Conservation (phyloP, 1,140 invertebrate genomes). For the Sarcophaga peregrina region DNA sequence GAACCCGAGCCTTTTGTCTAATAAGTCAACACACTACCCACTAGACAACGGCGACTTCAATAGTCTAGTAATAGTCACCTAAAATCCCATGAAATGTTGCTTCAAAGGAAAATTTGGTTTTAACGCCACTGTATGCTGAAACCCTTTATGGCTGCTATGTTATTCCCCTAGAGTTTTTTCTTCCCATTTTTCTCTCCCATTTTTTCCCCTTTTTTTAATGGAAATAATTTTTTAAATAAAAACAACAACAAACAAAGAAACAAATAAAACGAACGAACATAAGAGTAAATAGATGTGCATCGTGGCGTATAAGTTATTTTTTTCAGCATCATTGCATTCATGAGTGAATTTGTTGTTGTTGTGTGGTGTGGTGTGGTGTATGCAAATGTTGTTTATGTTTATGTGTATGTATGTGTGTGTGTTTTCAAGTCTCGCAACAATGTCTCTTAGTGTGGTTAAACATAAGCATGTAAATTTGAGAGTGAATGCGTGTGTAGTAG, state of each 20-base stretch:
- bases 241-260: neutral
- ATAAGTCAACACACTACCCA: too few species aligned
- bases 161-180: neutral
- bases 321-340: conserved; percentile 11
- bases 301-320: conserved; percentile 22
- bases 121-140: too few species aligned
- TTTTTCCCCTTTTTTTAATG: neutral
- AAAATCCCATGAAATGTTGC: too few species aligned
- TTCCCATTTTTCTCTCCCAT: neutral
- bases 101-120: too few species aligned
- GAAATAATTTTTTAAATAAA: neutral
- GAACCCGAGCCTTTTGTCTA: too few species aligned
- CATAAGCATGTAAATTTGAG: too few species aligned
- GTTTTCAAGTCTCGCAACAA: neutral
- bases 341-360: neutral
- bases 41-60: too few species aligned
- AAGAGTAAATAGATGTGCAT: conserved; percentile 2
- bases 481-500: too few species aligned
- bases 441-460: too few species aligned
- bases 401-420: neutral
- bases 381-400: neutral
- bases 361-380: too few species aligned
- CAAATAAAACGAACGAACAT: too few species aligned
- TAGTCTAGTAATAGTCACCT: too few species aligned
- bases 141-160: neutral